Percentiles rank a stretch among this genome's conserved stretches.
These are phyloP conservation scores for Ploceus nigricollis DNA, from an alignment of 2,113 vertebrate genomes.

Conservation along the genomic window DNA sequence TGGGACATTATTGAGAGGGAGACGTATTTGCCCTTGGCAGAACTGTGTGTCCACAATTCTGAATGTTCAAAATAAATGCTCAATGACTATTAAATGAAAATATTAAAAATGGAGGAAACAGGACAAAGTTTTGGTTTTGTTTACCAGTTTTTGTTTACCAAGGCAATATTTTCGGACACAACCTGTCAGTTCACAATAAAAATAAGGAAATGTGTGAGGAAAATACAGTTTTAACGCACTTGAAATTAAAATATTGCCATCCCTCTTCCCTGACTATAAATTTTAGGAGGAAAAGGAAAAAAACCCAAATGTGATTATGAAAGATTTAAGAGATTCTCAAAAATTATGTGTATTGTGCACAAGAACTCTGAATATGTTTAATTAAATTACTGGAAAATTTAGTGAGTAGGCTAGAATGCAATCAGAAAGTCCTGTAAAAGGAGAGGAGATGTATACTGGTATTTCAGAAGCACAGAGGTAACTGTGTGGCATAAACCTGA, in stretches of 20 bases:
- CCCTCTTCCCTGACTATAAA: neutral
- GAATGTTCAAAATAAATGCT: neutral
- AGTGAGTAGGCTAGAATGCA: neutral
- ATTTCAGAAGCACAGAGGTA: neutral
- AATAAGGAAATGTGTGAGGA: neutral
- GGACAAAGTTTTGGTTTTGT: neutral
- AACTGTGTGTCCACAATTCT: neutral
- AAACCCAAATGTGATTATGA: accelerated
- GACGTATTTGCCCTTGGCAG: neutral
- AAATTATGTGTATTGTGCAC: neutral
- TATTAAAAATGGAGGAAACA: neutral
- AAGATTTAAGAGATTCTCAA: neutral
- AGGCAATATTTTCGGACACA: neutral
- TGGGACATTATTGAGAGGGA: neutral
- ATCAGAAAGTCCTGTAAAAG: neutral
- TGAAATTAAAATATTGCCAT: neutral
- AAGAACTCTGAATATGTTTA: neutral
- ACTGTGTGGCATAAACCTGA: neutral
- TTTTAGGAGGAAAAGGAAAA: neutral
- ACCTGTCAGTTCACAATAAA: neutral
- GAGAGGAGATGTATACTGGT: neutral
- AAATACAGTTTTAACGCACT: neutral
- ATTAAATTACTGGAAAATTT: neutral
- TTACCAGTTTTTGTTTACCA: neutral
- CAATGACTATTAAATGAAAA: neutral